Evolutionary conservation across 1,140 invertebrate genomes (phyloP), one percentile per base, ranked within the genome.

Genomic region (Drosophila busckii): DNA sequence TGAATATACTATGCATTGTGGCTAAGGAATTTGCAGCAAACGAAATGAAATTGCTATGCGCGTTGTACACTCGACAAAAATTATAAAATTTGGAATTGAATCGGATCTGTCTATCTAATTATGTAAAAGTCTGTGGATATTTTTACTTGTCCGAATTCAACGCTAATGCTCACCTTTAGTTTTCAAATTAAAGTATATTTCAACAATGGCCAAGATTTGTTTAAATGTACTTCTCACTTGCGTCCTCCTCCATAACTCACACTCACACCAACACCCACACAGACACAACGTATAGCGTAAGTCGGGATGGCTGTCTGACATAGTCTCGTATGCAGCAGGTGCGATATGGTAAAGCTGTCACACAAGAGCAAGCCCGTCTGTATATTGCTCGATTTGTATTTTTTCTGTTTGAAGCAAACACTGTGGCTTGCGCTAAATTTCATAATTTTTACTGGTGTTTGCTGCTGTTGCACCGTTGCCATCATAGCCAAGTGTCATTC

Each of bases 1-100:
- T n/a, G n/a, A n/a, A n/a, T n/a, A n/a, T n/a, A n/a, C n/a, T 56
- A 65, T 82, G 64, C 64, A 80, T 82, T 80, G 73, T 75, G 68
- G 73, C 82, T 80, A 69, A 69, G 73, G 69, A 73, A 82, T 80
- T 80, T 80, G 75, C 69, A 70, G 69, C 55, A 82, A 82, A 69
- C 75, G 69, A 69, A 80, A 73, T 73, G 68, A 80, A 80, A 80
- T 60, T 73, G 65, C 75, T 80, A 82, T 73, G 69, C 75, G 75
- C 73, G 73, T 80, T 69, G 75, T 55, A 58, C 59, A 55, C n/a
- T n/a, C n/a, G n/a, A n/a, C n/a, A n/a, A n/a, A n/a, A n/a, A n/a
- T n/a, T n/a, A n/a, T n/a, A n/a, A n/a, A n/a, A n/a, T n/a, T n/a
- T n/a, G n/a, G n/a, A n/a, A n/a, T n/a, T n/a, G n/a, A n/a, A n/a